Evolutionary conservation across 2,888 invertebrate species (phyloP), one percentile per base, ranked within the genome.

Genomic region (Sepiola atlantica): DNA sequence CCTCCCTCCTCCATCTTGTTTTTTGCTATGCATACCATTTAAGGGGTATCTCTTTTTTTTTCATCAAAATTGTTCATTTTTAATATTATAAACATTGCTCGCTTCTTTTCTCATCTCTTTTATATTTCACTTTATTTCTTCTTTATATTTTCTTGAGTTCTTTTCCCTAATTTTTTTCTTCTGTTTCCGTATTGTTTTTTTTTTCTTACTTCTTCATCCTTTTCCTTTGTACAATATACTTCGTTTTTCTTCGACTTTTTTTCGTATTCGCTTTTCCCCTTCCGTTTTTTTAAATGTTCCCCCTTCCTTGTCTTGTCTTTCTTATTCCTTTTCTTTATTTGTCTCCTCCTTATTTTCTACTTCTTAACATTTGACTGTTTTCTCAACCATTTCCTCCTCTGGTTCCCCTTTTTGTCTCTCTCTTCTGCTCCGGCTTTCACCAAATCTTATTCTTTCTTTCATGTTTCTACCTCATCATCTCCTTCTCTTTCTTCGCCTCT

Each of bases 361-460:
- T 6, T 24, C 24, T 21, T 61, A 8, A 2, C 21, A 24, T 8
- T 61, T 61, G 12, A 20, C 24, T 18, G 10, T 16, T 57, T 57
- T 57, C 57, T 61, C 8, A 0, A 20, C 24, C 24, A 45, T 61
- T 8, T 24, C 8, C 0, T 24, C 21, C 20, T 16, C 8, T 16
- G 0, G 0, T 21, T 61, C 24, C 4, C 21, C 1, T 61, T 61
- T 24, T 20, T 24, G 12, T 24, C 24, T n/a, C 28, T n/a, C 18
- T n/a, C n/a, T 77, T 77, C n/a, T 12, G 2, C 0, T 12, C 14
- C n/a, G n/a, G n/a, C n/a, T n/a, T 77, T n/a, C 6, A 2, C 0
- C 8, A 2, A 14, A 0, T n/a, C n/a, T n/a, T 18, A 14, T 77
- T 12, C 3, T 77, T n/a, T 14, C 0, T 77, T 10, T n/a, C 10